These are phyloP conservation scores for Halesus radiatus DNA, from an alignment of 1,140 invertebrate genomes.

Conservation along the genomic window DNA sequence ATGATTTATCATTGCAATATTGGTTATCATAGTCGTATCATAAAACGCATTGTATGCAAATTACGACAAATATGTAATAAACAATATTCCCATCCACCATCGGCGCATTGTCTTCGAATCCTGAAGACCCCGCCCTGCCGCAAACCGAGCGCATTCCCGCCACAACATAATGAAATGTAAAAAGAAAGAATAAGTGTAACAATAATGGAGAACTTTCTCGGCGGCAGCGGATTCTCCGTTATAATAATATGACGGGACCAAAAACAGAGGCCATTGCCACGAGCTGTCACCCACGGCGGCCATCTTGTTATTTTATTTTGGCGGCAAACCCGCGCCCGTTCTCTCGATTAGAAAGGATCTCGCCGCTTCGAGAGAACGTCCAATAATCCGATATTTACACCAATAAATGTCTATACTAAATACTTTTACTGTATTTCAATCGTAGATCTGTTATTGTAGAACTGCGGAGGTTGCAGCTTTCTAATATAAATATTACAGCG, in stretches of 20 bases:
- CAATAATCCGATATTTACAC: slow-evolving; percentile 19
- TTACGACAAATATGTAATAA: neutral
- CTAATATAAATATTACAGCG: too few relatives aligned
- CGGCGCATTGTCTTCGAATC: slow-evolving; percentile 15
- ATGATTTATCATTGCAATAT: too few relatives aligned
- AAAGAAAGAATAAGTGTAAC: slow-evolving; percentile 43
- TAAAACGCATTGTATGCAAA: too few relatives aligned
- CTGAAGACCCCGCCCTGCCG: neutral
- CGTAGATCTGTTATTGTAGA: too few relatives aligned
- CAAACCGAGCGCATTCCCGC: slow-evolving; percentile 13
- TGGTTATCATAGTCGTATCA: too few relatives aligned
- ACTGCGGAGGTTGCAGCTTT: too few relatives aligned
- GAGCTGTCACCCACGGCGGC: slow-evolving; percentile 41
- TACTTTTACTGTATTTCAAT: neutral
- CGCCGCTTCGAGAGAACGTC: slow-evolving; percentile 12
- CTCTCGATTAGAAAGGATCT: slow-evolving; percentile 43
- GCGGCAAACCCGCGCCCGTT: slow-evolving; percentile 37
- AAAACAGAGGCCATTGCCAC: slow-evolving; percentile 46
- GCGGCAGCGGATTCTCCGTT: slow-evolving; percentile 2
- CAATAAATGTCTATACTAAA: slow-evolving; percentile 17
- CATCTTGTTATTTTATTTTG: slow-evolving; percentile 40
- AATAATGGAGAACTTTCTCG: slow-evolving; percentile 41
- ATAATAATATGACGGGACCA: slow-evolving; percentile 14
- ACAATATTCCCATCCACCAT: neutral
- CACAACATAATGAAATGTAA: slow-evolving; percentile 32